Base-by-base conservation (phyloP, 2,113 vertebrate genomes). In the Stercorarius parasiticus region DNA sequence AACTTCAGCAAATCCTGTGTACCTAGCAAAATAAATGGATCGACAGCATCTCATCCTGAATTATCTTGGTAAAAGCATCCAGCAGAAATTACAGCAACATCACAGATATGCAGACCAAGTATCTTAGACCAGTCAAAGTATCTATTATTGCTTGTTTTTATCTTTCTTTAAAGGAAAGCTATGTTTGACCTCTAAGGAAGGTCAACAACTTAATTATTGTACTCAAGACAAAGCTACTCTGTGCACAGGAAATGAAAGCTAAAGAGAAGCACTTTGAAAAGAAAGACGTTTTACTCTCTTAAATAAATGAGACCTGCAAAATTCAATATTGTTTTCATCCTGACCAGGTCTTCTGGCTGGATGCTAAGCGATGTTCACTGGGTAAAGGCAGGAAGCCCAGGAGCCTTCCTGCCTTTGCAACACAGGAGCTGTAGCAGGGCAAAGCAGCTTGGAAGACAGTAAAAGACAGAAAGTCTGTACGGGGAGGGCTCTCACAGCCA, bases 131-230 rank as follows among this genome's bases (percentile, higher is more conserved):
- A 94, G 74, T 91, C 91, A 89, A 95, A 95, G 96, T 97, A 97
- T 95, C 96, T 92, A 86, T 95, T 97, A 97, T 96, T 97, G 93
- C 96, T 96, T 90, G 95, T 96, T 98, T 98, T 98, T 96, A 96
- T 98, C 97, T 98, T 97, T 94, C 93, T 98, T 94, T 64, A 92
- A 97, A 97, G 93, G 95, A 97, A 96, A 97, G 96, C 94, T 91
- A 93, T 92, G 95, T 97, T 97, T 98, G 98, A 98, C 98, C 98
- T 82, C 88, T 96, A 94, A 38, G 76, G 95, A 97, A 98, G 97
- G 95, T 97, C 91, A 97, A 97, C 93, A 95, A 96, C 97, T 98
- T 98, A 97, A 98, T 98, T 98, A 98, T 98, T 97, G 95, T 97
- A 96, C 96, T 97, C 92, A 80, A 96, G 97, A 98, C 97, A 98